Conservation (phyloP, 1,140 invertebrate species). For the Mercenaria mercenaria region DNA sequence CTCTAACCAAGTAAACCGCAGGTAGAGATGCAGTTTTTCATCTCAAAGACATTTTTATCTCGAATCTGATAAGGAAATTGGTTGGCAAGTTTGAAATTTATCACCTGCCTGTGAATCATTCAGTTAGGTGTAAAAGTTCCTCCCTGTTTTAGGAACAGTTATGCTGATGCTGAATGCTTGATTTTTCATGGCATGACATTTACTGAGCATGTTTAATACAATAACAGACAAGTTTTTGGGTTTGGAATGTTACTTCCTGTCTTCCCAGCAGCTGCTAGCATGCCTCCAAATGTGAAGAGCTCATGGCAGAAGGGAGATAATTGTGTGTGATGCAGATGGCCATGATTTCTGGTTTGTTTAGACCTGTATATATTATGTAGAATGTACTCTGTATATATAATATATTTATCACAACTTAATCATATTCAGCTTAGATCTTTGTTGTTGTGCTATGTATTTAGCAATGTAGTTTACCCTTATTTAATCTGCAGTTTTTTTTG, state of each 20-base stretch:
- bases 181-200: conserved; percentile 33
- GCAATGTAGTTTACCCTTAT: conserved; percentile 41
- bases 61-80: background rate
- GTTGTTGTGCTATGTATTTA: conserved; percentile 49
- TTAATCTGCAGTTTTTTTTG: conserved; percentile 42
- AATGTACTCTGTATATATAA: conserved; percentile 43
- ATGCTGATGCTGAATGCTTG: background rate
- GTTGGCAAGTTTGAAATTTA: background rate
- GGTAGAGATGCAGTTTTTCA: background rate
- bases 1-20: background rate
- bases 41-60: background rate
- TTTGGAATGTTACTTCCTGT: background rate
- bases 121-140: background rate
- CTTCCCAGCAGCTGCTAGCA: conserved; percentile 35
- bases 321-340: background rate
- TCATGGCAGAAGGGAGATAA: conserved; percentile 30
- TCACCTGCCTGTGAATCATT: background rate
- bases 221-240: conserved; percentile 16
- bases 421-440: conserved; percentile 49
- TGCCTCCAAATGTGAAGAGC: conserved; percentile 23
- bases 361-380: conserved; percentile 40
- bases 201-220: conserved; percentile 40
- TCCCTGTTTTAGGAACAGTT: background rate
- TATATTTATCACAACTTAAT: conserved; percentile 50
- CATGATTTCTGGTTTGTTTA: conserved; percentile 27